Base-by-base conservation (phyloP, 2,113 vertebrate species). In the Saimiri boliviensis region DNA sequence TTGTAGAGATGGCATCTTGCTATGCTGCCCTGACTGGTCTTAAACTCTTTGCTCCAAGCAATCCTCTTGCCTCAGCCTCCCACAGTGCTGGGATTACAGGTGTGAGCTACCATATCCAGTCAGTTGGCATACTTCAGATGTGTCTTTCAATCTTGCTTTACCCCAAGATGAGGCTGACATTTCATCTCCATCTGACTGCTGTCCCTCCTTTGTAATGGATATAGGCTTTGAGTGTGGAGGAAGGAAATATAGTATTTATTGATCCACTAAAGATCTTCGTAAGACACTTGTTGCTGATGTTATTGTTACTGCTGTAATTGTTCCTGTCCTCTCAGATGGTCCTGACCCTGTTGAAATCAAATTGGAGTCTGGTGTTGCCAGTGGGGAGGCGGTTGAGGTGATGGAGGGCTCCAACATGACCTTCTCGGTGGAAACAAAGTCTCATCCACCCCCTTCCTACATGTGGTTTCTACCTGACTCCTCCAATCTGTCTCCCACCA, bases 291-390 rank as follows among this genome's bases (percentile, higher is more conserved):
- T 27, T 30, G 30, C 81, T 52, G 71, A 56, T 14, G 35, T 35
- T 23, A 0, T 17, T 40, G 11, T 84, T 52, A 13, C 37, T 42
- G 21, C 63, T 54, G 0, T 9, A 19, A 17, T 54, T 54, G 71
- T 40, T 76, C 37, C 45, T 73, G 7, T 70, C 40, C 76, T 71
- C n/a, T 35, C n/a, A 92, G 97, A 95, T 79, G 97, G 96, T 63
- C 96, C 96, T 37, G 97, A 93, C 23, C 8, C 68, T 1, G 35
- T 58, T 16, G 20, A 54, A 12, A 79, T 97, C 74, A 93, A 56
- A 40, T 0, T 89, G 68, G 73, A 79, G 7, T 5, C 91, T 1
- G 49, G 49, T 0, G 19, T 63, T 2, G 8, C 35, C 68, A 45
- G 4, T 0, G 35, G 91, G 74, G 74, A 82, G 2, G 76, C 2